A percentile compares a stretch with the other conserved stretches of the same genome.
Evolutionary conservation across 2,113 vertebrate genomes (phyloP).

Genomic region (Opisthocomus hoazin): DNA sequence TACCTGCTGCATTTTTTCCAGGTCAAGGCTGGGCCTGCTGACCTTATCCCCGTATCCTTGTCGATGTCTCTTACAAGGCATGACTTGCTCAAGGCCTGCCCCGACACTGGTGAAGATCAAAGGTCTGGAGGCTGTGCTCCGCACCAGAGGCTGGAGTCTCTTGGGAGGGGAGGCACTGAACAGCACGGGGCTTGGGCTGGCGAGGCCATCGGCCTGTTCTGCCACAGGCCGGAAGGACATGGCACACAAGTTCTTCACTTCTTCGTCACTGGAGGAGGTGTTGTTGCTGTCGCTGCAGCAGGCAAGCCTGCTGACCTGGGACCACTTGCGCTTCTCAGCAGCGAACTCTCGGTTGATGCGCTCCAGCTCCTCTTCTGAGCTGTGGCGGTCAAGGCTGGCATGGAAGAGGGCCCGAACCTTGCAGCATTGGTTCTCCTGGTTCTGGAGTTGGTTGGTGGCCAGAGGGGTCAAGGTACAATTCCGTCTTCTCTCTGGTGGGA

Average conservation of each 20-base stretch:
- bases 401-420: constrained; percentile 81
- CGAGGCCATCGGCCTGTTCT: constrained; percentile 40
- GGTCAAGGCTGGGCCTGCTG: constrained; percentile 85
- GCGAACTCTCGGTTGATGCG: constrained; percentile 79
- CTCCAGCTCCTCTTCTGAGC: constrained; percentile 89
- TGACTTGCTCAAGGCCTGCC: constrained; percentile 81
- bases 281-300: constrained; percentile 72
- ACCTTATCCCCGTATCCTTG: constrained; percentile 76
- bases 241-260: constrained; percentile 84
- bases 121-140: constrained; percentile 73
- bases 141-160: constrained; percentile 78
- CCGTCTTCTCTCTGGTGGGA: constrained; percentile 78
- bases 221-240: constrained; percentile 54
- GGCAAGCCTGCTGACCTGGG: constrained; percentile 66
- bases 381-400: constrained; percentile 83
- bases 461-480: constrained; percentile 83
- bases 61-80: constrained; percentile 83
- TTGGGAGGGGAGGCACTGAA: constrained; percentile 89
- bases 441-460: constrained; percentile 86
- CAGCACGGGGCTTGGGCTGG: constrained; percentile 80
- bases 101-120: constrained; percentile 71
- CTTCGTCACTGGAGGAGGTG: constrained; percentile 87
- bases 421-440: constrained; percentile 82
- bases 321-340: constrained; percentile 81
- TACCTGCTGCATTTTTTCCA: constrained; percentile 96